Conservation (phyloP, 2,113 vertebrate genomes). For the Sorex araneus region DNA sequence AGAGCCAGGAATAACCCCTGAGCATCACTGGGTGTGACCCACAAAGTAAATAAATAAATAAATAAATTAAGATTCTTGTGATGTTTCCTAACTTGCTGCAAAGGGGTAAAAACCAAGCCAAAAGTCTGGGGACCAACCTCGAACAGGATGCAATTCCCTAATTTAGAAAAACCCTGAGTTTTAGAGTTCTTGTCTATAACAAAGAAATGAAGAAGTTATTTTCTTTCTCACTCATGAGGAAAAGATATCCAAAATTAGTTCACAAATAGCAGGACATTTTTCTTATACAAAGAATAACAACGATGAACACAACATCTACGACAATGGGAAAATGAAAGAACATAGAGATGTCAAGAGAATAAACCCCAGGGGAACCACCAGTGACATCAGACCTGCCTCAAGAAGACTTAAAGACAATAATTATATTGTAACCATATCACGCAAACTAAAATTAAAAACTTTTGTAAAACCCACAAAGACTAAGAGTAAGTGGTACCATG, state of each 20-base stretch:
- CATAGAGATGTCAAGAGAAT: too few relatives aligned
- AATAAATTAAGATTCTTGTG: not conserved
- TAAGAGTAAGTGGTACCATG: not conserved
- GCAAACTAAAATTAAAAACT: too few relatives aligned
- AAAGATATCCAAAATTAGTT: slow-evolving; percentile 46
- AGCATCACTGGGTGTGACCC: too few relatives aligned
- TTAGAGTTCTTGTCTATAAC: slow-evolving; percentile 39
- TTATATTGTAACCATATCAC: too few relatives aligned
- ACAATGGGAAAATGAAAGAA: too few relatives aligned
- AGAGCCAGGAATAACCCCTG: too few relatives aligned
- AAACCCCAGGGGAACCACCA: too few relatives aligned
- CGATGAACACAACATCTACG: not conserved
- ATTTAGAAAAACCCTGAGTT: not conserved
- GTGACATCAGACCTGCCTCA: too few relatives aligned
- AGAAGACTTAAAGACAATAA: too few relatives aligned
- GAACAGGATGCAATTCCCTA: slow-evolving; percentile 9
- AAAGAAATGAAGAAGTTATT: slow-evolving; percentile 41
- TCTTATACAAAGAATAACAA: slow-evolving; percentile 15
- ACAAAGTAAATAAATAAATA: too few relatives aligned
- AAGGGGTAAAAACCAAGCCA: slow-evolving; percentile 16
- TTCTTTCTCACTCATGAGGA: slow-evolving; percentile 20
- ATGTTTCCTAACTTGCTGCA: not conserved
- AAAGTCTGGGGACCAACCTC: not conserved
- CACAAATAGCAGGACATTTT: not conserved
- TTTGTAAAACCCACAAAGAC: too few relatives aligned